These are phyloP conservation scores for Steinernema khuongi DNA, from an alignment of 1,140 invertebrate species.

Conservation along the genomic window DNA sequence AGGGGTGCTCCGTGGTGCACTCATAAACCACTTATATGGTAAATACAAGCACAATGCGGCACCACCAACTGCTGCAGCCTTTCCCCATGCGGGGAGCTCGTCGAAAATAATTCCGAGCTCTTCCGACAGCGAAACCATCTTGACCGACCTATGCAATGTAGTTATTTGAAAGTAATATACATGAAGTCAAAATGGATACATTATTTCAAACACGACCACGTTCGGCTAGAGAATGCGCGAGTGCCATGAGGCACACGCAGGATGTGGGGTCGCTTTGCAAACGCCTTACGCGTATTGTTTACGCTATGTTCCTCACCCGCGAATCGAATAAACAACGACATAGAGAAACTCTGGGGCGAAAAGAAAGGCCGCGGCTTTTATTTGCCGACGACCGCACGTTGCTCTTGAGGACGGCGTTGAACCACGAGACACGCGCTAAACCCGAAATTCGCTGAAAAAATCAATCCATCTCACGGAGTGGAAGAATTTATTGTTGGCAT, in stretches of 20 bases:
- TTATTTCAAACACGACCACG: no score
- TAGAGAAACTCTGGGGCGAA: not conserved
- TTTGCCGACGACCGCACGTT: no score
- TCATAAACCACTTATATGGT: constrained; percentile 27
- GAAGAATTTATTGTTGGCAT: no score
- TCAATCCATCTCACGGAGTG: no score
- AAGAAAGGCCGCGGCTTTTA: not conserved
- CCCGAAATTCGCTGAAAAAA: no score
- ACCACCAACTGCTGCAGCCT: constrained; percentile 31
- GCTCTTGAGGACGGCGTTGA: no score
- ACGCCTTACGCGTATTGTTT: not conserved
- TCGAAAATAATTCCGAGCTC: constrained; percentile 2
- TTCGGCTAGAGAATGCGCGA: no score
- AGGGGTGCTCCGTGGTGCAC: constrained; percentile 19
- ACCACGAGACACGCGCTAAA: no score
- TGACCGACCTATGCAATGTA: no score
- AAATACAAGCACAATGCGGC: constrained; percentile 23
- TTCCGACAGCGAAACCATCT: not conserved
- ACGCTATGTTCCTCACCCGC: not conserved
- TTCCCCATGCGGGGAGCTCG: constrained; percentile 32
- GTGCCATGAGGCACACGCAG: not conserved
- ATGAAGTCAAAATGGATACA: not conserved
- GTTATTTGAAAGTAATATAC: not conserved
- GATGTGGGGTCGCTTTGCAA: not conserved
- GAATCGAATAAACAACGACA: not conserved